A percentile compares a stretch with the other conserved stretches of the same genome.
Evolutionary conservation across 2,113 vertebrate species (phyloP).

Genomic region (Ptychochromis oligacanthus): DNA sequence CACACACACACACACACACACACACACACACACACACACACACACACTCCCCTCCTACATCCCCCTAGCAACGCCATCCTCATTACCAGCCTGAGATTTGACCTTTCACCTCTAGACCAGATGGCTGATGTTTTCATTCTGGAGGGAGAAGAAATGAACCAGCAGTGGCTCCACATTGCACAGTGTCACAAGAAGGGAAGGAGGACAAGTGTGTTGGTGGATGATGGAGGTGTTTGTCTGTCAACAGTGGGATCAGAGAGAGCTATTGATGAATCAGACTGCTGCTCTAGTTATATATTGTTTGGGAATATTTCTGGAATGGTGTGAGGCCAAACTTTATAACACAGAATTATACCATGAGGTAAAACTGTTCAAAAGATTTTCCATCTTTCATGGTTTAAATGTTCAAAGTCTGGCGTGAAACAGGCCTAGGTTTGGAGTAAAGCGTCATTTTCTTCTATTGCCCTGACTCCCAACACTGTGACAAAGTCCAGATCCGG

Average conservation of each 20-base stretch:
- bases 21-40: slow-evolving; percentile 39
- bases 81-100: slow-evolving; percentile 79
- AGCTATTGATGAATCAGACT: slow-evolving; percentile 46
- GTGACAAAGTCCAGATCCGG: slow-evolving; percentile 62
- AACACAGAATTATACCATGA: neutral
- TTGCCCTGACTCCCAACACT: slow-evolving; percentile 21
- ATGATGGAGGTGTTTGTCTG: slow-evolving; percentile 43
- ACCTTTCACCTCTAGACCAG: slow-evolving; percentile 75
- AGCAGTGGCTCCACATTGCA: slow-evolving; percentile 47
- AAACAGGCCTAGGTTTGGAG: neutral
- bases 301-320: neutral
- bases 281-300: neutral
- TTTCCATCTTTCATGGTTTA: neutral
- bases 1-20: no score
- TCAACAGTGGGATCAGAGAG: slow-evolving; percentile 22
- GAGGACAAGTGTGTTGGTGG: slow-evolving; percentile 24
- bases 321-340: neutral
- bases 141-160: slow-evolving; percentile 58
- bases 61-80: slow-evolving; percentile 77
- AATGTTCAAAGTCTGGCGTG: neutral
- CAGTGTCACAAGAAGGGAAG: slow-evolving; percentile 23
- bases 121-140: slow-evolving; percentile 78
- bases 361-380: slow-evolving; percentile 5
- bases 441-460: neutral
- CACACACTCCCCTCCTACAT: slow-evolving; percentile 49